phyloP scores from a whole-genome alignment of 2,888 invertebrate genomes.

The Drosophila percnosoma region DNA sequence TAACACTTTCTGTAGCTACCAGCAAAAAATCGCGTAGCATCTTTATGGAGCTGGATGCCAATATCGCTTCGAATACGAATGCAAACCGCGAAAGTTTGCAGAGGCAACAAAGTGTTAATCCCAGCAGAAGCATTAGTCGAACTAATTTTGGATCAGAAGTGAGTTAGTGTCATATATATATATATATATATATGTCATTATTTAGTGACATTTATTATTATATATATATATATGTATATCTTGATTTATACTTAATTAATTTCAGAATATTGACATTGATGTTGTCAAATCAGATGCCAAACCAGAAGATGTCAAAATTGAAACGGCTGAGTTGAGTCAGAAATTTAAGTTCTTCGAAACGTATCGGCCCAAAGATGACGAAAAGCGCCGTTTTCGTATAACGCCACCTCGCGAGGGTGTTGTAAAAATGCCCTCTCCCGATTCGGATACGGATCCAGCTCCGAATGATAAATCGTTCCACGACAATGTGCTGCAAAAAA shows the following conservation, averaged over 20 bases:
- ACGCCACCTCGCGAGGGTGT: conserved; percentile 94
- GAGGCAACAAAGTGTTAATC: conserved; percentile 7
- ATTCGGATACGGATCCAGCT: conserved; percentile 78
- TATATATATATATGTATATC: not conserved
- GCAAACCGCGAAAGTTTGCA: not conserved
- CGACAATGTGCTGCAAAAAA: conserved; percentile 84
- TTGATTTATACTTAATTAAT: not conserved
- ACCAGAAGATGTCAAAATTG: conserved; percentile 91
- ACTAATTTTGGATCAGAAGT: conserved; percentile 51
- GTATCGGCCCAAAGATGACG: conserved; percentile 89
- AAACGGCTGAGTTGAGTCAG: conserved; percentile 93
- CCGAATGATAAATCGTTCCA: conserved; percentile 41
- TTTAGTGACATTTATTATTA: not conserved
- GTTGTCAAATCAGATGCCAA: conserved; percentile 90
- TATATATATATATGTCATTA: not conserved
- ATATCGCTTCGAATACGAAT: conserved; percentile 86
- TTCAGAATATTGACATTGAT: conserved; percentile 85
- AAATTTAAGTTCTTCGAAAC: conserved; percentile 96
- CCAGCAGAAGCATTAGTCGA: conserved; percentile 4
- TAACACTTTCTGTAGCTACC: conserved; percentile 87
- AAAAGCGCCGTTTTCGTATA: conserved; percentile 91
- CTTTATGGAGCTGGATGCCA: conserved; percentile 94
- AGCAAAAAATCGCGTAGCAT: conserved; percentile 94
- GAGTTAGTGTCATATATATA: conserved; percentile 8
- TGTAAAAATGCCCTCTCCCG: conserved; percentile 85